phyloP scores from a whole-genome alignment of 64 coral and sea anemone species.

The Actinia tenebrosa region DNA sequence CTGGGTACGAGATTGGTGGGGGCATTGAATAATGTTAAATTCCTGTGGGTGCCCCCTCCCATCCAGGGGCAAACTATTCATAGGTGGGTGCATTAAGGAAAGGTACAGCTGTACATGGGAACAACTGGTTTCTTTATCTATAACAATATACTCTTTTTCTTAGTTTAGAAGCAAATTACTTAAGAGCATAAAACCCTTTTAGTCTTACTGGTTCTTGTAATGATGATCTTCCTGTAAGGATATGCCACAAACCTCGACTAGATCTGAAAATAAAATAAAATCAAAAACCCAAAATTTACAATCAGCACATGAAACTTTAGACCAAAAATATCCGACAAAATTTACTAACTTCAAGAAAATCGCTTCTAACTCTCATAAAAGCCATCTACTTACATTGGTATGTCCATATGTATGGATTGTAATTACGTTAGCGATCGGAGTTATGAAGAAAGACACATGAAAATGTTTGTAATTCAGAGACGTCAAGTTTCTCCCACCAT shows the following conservation, averaged over 20 bases:
- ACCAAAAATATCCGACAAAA: neutral
- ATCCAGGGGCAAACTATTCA: too few species aligned
- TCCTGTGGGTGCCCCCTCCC: too few species aligned
- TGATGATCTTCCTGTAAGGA: slow-evolving; percentile 50
- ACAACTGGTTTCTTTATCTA: too few species aligned
- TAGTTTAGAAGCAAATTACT: too few species aligned
- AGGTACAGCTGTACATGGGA: too few species aligned
- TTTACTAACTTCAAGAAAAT: neutral
- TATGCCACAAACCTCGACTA: slow-evolving; percentile 57
- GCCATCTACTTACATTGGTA: neutral
- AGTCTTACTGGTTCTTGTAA: slow-evolving; percentile 49
- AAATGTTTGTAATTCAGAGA: neutral
- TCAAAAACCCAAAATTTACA: neutral
- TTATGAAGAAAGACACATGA: neutral
- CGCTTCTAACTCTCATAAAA: neutral
- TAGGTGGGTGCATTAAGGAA: too few species aligned
- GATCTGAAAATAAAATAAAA: slow-evolving; percentile 24
- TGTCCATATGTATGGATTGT: neutral
- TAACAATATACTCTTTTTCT: too few species aligned
- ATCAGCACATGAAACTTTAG: neutral
- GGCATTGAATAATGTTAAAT: too few species aligned
- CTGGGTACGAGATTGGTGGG: too few species aligned
- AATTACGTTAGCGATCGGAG: neutral
- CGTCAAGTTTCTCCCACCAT: slow-evolving; percentile 15
- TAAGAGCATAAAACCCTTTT: neutral